Conservation (phyloP, 2,797 vertebrate species). For the Luscinia luscinia region DNA sequence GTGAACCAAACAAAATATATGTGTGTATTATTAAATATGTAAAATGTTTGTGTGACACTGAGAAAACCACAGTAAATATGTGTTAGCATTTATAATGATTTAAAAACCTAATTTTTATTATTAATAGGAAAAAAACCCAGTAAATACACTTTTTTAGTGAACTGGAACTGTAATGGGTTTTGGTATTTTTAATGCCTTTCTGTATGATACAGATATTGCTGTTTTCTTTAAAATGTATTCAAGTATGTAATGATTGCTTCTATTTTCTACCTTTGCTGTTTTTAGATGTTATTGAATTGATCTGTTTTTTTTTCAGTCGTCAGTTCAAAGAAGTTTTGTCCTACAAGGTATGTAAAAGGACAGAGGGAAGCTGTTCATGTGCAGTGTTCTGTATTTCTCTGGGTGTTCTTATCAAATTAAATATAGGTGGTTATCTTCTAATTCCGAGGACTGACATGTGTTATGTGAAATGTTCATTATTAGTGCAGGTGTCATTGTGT, state of each 20-base stretch:
- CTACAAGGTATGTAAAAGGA: constrained; percentile 78
- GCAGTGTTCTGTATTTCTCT: not conserved
- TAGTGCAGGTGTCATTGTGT: not conserved
- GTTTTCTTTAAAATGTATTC: not conserved
- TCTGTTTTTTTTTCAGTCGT: constrained; percentile 71
- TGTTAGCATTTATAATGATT: not conserved
- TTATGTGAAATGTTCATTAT: not conserved
- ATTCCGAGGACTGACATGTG: not conserved
- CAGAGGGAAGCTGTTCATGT: not conserved
- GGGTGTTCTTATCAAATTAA: not conserved
- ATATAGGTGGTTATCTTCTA: not conserved
- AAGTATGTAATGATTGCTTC: not conserved
- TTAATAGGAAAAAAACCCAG: not conserved
- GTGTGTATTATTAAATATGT: not conserved
- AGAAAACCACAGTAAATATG: not conserved
- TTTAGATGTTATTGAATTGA: constrained; percentile 42
- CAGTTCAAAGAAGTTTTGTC: constrained; percentile 80
- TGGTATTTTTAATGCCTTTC: not conserved
- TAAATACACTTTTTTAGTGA: not conserved
- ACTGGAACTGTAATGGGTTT: not conserved
- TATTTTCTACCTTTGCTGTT: constrained; percentile 17
- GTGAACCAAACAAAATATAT: not conserved
- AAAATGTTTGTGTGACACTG: not conserved
- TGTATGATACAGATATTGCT: not conserved
- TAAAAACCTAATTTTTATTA: not conserved